A percentile compares a stretch with the other conserved stretches of the same genome.
Evolutionary conservation across 2,888 invertebrate genomes (phyloP).

Genomic region (Hypomecis punctinalis): DNA sequence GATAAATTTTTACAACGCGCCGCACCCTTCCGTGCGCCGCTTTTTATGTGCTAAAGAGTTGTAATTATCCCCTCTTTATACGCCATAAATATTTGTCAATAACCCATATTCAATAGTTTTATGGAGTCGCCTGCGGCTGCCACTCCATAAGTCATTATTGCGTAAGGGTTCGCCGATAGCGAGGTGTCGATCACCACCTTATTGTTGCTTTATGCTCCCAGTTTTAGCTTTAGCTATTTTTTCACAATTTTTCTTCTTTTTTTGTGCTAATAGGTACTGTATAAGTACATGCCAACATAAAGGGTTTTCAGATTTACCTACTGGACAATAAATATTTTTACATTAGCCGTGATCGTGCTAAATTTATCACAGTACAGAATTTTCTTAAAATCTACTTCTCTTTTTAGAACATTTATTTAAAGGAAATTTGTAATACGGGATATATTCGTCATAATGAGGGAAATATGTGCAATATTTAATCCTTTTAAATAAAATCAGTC

Average conservation of each 20-base stretch:
- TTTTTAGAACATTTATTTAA: too few relatives aligned
- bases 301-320: too few relatives aligned
- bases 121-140: slow-evolving; percentile 77
- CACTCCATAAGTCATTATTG: slow-evolving; percentile 79
- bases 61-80: slow-evolving; percentile 84
- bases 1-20: slow-evolving; percentile 76
- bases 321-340: too few relatives aligned
- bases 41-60: slow-evolving; percentile 84
- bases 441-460: too few relatives aligned
- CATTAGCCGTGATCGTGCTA: too few relatives aligned
- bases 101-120: slow-evolving; percentile 81
- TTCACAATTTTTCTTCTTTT: background rate
- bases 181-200: slow-evolving; percentile 63
- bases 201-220: slow-evolving; percentile 50
- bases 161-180: slow-evolving; percentile 70
- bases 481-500: too few relatives aligned
- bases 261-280: too few relatives aligned
- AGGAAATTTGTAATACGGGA: too few relatives aligned
- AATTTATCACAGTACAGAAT: too few relatives aligned
- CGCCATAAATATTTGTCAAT: slow-evolving; percentile 84
- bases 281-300: too few relatives aligned
- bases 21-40: slow-evolving; percentile 75
- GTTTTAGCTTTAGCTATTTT: slow-evolving; percentile 33
- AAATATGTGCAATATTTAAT: too few relatives aligned
- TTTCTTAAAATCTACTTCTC: too few relatives aligned